Conservation (phyloP, 2,797 vertebrate species). For the Pantherophis vulpinus region DNA sequence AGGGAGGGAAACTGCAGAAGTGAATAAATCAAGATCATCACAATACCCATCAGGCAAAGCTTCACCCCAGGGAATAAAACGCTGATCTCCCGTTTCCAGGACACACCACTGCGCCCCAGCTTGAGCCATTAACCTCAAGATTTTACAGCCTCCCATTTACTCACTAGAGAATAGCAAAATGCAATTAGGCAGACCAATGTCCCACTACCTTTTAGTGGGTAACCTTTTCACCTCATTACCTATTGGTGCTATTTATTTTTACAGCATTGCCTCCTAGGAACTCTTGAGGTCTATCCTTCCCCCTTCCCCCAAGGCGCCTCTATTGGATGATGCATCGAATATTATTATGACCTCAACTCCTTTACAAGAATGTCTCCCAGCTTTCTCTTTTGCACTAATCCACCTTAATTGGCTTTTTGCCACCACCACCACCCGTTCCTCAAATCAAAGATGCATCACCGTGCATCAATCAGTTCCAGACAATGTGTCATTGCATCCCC, state of each 20-base stretch:
- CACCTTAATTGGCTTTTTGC: conserved; percentile 21
- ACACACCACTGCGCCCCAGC: conserved; percentile 17
- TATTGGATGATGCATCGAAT: not conserved
- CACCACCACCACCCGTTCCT: not conserved
- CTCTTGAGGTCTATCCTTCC: not conserved
- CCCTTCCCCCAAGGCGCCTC: not conserved
- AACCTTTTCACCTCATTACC: conserved; percentile 61
- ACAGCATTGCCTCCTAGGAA: conserved; percentile 39
- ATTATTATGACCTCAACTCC: conserved; percentile 13
- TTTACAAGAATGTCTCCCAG: not conserved
- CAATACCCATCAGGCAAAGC: not conserved
- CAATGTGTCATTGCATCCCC: conserved; percentile 30
- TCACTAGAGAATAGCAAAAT: conserved; percentile 28
- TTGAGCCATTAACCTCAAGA: conserved; percentile 24
- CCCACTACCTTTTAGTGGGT: conserved; percentile 48
- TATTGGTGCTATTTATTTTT: conserved; percentile 58
- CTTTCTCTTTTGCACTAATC: conserved; percentile 14
- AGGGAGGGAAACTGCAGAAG: not conserved
- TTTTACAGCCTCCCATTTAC: conserved; percentile 2
- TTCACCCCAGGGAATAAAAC: conserved; percentile 3
- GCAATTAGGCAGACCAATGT: conserved; percentile 6
- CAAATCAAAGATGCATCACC: conserved; percentile 21
- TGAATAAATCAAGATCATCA: not conserved
- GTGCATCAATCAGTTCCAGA: conserved; percentile 42
- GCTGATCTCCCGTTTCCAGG: not conserved